A percentile compares a stretch with the other conserved stretches of the same genome.
These are phyloP conservation scores for Pinctada fucata DNA, from an alignment of 2,888 invertebrate genomes.

Conservation along the genomic window DNA sequence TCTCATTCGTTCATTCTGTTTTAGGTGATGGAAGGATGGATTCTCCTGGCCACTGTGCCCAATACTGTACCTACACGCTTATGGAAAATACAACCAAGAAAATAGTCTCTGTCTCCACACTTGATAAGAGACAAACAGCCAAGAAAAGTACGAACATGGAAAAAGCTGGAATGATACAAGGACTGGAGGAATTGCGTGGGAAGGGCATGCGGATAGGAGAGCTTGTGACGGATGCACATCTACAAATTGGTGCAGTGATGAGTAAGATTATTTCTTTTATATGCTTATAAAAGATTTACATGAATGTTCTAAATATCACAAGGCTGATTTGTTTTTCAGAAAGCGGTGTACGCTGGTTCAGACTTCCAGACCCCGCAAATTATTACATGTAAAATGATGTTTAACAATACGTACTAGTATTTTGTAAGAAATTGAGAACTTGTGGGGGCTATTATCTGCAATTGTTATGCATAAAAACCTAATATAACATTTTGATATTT, in stretches of 20 bases:
- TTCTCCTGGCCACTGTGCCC: constrained; percentile 34
- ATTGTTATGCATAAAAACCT: too few species aligned
- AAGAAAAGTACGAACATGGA: constrained; percentile 35
- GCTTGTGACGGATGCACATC: constrained; percentile 43
- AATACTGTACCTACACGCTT: constrained; percentile 34
- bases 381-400: too few species aligned
- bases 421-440: too few species aligned
- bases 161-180: constrained; percentile 22
- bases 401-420: too few species aligned
- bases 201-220: constrained; percentile 35
- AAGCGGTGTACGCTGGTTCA: too few species aligned
- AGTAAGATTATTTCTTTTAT: constrained; percentile 31
- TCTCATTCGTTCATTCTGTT: neutral
- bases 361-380: too few species aligned
- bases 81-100: constrained; percentile 39
- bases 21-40: constrained; percentile 40
- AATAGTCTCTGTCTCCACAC: constrained; percentile 25
- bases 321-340: too few species aligned
- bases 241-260: constrained; percentile 40
- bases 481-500: neutral
- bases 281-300: too few species aligned
- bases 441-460: too few species aligned
- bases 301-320: too few species aligned
- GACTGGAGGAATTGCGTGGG: constrained; percentile 22
- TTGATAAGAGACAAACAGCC: constrained; percentile 34